These are phyloP conservation scores for Tenthredo amoena DNA, from an alignment of 2,888 invertebrate species.

Conservation along the genomic window DNA sequence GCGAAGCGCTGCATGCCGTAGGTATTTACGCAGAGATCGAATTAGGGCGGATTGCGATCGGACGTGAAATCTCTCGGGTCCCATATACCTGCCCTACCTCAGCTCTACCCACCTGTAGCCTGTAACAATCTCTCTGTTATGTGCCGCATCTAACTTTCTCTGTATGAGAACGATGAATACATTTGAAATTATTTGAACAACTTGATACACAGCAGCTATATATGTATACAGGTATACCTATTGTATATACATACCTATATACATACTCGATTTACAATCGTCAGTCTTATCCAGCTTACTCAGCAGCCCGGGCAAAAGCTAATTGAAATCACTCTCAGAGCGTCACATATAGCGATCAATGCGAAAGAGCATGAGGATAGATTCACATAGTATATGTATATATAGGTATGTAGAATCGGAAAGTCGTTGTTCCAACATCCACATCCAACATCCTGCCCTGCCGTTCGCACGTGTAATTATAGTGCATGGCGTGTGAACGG, in stretches of 20 bases:
- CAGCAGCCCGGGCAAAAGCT: background rate
- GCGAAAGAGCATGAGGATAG: background rate
- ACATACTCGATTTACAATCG: background rate
- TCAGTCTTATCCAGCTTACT: background rate
- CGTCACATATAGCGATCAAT: background rate
- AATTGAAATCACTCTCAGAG: background rate
- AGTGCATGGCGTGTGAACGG: conserved; percentile 13
- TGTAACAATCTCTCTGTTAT: background rate
- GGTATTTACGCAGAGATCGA: background rate
- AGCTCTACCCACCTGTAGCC: background rate
- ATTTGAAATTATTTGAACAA: background rate
- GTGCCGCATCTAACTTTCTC: background rate
- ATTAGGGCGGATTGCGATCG: background rate
- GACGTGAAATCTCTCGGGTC: background rate
- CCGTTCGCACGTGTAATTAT: background rate
- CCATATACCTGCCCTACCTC: background rate
- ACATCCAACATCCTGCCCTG: background rate
- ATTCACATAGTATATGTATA: too few relatives aligned
- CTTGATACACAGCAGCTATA: too few relatives aligned
- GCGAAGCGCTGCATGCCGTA: background rate
- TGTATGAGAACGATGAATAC: background rate
- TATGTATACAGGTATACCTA: too few relatives aligned
- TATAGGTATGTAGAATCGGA: too few relatives aligned
- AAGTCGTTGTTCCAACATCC: conserved; percentile 20
- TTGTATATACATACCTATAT: too few relatives aligned